phyloP scores from a whole-genome alignment of 2,888 invertebrate species.

The Capitulum mitella region DNA sequence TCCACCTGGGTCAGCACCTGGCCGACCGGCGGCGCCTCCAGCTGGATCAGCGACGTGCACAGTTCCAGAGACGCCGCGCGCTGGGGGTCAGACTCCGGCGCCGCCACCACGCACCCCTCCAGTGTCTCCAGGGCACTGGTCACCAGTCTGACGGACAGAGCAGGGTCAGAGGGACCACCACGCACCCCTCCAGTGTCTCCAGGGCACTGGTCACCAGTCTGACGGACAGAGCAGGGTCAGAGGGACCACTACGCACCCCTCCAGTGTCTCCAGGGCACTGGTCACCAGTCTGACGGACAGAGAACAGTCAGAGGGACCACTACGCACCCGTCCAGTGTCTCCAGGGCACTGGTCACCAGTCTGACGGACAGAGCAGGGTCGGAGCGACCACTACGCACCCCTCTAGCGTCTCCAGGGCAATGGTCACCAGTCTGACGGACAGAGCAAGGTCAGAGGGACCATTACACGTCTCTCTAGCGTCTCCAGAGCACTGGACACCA shows the following conservation, averaged over 20 bases:
- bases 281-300: slow-evolving; percentile 54
- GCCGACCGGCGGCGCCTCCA: slow-evolving; percentile 40
- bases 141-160: slow-evolving; percentile 54
- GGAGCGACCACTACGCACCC: slow-evolving; percentile 57
- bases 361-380: slow-evolving; percentile 48
- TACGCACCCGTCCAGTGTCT: slow-evolving; percentile 66
- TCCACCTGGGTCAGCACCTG: slow-evolving; percentile 64
- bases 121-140: slow-evolving; percentile 63
- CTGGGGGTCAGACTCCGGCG: slow-evolving; percentile 38
- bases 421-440: slow-evolving; percentile 56
- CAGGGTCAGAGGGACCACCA: slow-evolving; percentile 36
- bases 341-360: slow-evolving; percentile 59
- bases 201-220: slow-evolving; percentile 59
- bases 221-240: slow-evolving; percentile 41
- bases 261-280: slow-evolving; percentile 48
- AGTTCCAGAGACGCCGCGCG: slow-evolving; percentile 34
- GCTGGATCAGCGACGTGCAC: slow-evolving; percentile 44
- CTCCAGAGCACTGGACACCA: slow-evolving; percentile 55
- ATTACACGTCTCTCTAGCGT: slow-evolving; percentile 33
- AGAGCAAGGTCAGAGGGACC: slow-evolving; percentile 39
- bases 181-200: slow-evolving; percentile 32
- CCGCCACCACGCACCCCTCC: slow-evolving; percentile 60
- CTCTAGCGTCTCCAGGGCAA: slow-evolving; percentile 64
- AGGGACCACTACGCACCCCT: slow-evolving; percentile 33
- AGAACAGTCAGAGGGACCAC: slow-evolving; percentile 45